phyloP scores from a whole-genome alignment of 2,113 vertebrate species.

The Tor tambroides region DNA sequence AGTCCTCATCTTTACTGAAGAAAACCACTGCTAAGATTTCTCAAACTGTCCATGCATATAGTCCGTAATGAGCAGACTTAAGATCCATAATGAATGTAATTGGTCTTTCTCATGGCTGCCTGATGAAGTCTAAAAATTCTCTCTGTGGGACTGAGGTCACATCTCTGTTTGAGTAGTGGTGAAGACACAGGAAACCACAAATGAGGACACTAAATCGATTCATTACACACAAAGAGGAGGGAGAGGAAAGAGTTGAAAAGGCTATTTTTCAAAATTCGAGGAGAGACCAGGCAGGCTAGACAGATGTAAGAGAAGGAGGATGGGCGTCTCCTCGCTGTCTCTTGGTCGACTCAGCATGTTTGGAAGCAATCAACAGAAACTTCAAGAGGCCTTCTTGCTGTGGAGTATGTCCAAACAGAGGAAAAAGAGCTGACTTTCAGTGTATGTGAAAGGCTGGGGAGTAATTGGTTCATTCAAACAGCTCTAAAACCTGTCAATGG shows the following conservation, averaged over 20 bases:
- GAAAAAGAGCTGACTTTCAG: not conserved
- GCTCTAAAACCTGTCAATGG: conserved; percentile 23
- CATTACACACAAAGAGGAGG: conserved; percentile 28
- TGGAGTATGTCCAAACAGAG: conserved; percentile 17
- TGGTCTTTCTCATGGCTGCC: not conserved
- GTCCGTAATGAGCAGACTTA: conserved; percentile 5
- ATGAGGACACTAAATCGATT: conserved; percentile 32
- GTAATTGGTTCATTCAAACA: conserved; percentile 28
- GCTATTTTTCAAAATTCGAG: conserved; percentile 32
- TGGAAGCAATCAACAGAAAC: conserved; percentile 30
- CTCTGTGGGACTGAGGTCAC: conserved; percentile 1
- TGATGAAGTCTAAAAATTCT: conserved; percentile 8
- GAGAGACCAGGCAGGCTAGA: conserved; percentile 27
- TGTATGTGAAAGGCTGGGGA: not conserved
- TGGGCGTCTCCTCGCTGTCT: not conserved
- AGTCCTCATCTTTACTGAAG: not conserved
- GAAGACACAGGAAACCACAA: conserved; percentile 35
- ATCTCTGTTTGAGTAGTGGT: conserved; percentile 18
- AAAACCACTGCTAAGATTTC: not conserved
- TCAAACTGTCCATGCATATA: conserved; percentile 9
- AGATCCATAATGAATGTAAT: conserved; percentile 24
- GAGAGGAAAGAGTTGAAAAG: conserved; percentile 20
- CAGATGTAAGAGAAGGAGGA: conserved; percentile 28
- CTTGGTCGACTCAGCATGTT: conserved; percentile 35
- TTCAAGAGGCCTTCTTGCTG: conserved; percentile 1